Evolutionary conservation across 2,113 vertebrate genomes (phyloP).

Genomic region (Narcine bancroftii): DNA sequence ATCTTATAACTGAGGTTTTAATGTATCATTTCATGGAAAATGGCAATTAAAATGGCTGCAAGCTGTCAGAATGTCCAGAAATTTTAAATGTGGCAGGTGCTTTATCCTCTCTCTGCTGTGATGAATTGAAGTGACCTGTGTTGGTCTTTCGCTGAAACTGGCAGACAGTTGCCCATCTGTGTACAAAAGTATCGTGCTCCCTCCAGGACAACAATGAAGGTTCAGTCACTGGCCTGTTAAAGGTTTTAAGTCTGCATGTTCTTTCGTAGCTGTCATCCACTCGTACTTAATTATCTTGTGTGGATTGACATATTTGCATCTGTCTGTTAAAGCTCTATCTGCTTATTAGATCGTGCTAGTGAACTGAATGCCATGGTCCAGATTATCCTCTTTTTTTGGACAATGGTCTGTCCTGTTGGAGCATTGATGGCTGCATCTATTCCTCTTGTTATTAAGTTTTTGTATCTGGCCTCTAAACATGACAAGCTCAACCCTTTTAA

Average conservation of each 20-base stretch:
- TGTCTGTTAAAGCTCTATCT: conserved; percentile 17
- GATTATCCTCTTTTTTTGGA: not conserved
- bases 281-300: not conserved
- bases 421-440: not conserved
- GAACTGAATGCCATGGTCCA: not conserved
- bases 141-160: not conserved
- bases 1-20: not conserved
- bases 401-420: conserved; percentile 5
- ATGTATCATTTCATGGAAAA: not conserved
- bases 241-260: not conserved
- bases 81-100: not conserved
- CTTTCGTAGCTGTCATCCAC: conserved; percentile 13
- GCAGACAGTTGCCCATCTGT: not conserved
- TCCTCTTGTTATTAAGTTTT: not conserved
- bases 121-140: not conserved
- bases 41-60: conserved; percentile 18
- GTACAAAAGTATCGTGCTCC: not conserved
- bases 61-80: not conserved
- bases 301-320: conserved; percentile 13
- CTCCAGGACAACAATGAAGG: conserved; percentile 16
- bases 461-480: not conserved
- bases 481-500: not conserved
- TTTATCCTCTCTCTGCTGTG: not conserved
- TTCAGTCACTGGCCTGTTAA: not conserved
- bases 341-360: not conserved